Conservation (phyloP, 2,797 vertebrate species). For the Graptemys geographica region DNA sequence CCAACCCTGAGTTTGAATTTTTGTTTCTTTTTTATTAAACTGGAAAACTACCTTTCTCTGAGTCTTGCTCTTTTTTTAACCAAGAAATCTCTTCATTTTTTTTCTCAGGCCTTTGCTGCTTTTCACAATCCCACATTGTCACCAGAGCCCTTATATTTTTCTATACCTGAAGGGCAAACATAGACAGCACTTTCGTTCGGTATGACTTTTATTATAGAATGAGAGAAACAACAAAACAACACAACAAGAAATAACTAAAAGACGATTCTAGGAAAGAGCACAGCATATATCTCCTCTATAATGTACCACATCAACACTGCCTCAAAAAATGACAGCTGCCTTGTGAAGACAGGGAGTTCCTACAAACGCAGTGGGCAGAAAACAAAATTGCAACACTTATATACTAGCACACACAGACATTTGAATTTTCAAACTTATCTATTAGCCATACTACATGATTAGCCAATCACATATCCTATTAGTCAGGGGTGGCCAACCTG, state of each 20-base stretch:
- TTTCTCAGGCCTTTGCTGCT: background rate
- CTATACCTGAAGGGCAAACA: slow-evolving; percentile 40
- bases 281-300: background rate
- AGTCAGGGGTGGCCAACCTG: background rate
- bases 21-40: background rate
- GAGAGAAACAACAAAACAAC: slow-evolving; percentile 49
- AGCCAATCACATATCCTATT: background rate
- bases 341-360: background rate
- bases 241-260: background rate
- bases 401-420: background rate
- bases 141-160: background rate
- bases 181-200: slow-evolving; percentile 44
- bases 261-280: slow-evolving; percentile 2
- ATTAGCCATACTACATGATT: background rate
- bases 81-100: background rate
- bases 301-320: background rate
- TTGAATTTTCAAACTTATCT: background rate
- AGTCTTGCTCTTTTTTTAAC: background rate
- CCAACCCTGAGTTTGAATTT: background rate
- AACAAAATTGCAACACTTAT: background rate
- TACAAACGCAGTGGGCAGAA: background rate
- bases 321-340: background rate
- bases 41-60: background rate
- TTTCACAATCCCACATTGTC: background rate
- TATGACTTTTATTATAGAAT: slow-evolving; percentile 33